Evolutionary conservation across 2,888 invertebrate species (phyloP).

Genomic region (Baccha elongata): DNA sequence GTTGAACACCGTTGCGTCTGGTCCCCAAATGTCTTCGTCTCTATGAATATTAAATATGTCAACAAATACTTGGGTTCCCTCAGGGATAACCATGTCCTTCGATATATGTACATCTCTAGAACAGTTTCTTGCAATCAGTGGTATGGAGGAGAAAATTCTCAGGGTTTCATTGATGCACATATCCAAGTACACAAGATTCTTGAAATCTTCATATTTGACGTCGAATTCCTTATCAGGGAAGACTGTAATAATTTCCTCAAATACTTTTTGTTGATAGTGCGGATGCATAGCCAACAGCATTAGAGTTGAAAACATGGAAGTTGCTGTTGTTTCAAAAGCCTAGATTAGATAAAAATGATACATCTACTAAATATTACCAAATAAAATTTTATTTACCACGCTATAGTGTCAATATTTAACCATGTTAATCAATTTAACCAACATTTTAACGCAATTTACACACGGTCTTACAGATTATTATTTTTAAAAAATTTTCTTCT

Average conservation of each 20-base stretch:
- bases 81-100: conserved; percentile 70
- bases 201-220: conserved; percentile 69
- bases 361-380: too few relatives aligned
- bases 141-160: conserved; percentile 74
- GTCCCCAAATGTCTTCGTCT: conserved; percentile 75
- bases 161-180: conserved; percentile 75
- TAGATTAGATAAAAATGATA: conserved; percentile 35
- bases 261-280: conserved; percentile 74
- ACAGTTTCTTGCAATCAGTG: conserved; percentile 70
- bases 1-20: conserved; percentile 74
- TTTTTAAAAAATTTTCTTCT: too few relatives aligned
- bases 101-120: conserved; percentile 55
- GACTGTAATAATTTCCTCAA: conserved; percentile 75
- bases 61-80: conserved; percentile 61
- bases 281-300: conserved; percentile 76
- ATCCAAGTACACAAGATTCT: conserved; percentile 74
- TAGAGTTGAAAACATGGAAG: conserved; percentile 74
- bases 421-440: too few relatives aligned
- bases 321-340: conserved; percentile 76
- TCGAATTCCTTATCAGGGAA: conserved; percentile 75
- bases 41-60: conserved; percentile 75
- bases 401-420: too few relatives aligned
- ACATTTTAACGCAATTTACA: too few relatives aligned
- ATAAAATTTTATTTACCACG: too few relatives aligned
- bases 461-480: too few relatives aligned